phyloP scores from a whole-genome alignment of 2,888 invertebrate species.

The Rugalucina vietnamica region DNA sequence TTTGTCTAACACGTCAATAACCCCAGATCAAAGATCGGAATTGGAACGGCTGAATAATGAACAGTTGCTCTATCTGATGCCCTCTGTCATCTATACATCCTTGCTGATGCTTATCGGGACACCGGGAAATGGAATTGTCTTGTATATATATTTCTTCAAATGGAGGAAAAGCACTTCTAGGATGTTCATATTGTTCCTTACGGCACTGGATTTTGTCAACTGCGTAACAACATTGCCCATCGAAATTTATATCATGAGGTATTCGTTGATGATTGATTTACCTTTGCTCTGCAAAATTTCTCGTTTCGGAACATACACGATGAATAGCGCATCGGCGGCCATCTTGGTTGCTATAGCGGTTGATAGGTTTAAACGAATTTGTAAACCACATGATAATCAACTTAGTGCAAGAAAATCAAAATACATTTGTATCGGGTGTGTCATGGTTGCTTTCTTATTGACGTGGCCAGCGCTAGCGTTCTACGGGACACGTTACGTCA shows the following conservation, averaged over 20 bases:
- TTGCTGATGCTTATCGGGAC: constrained; percentile 67
- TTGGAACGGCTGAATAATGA: constrained; percentile 35
- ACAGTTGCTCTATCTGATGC: constrained; percentile 39
- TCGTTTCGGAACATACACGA: constrained; percentile 65
- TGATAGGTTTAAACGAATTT: constrained; percentile 72
- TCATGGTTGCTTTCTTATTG: constrained; percentile 50
- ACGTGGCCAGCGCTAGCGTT: constrained; percentile 70
- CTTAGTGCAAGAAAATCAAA: constrained; percentile 66
- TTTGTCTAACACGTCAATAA: neutral
- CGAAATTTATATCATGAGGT: constrained; percentile 66
- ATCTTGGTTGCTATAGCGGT: constrained; percentile 68
- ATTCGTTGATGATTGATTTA: constrained; percentile 59
- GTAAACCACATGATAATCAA: constrained; percentile 61
- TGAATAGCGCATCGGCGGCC: constrained; percentile 69
- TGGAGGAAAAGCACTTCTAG: constrained; percentile 68
- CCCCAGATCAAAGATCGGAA: neutral
- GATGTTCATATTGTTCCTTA: constrained; percentile 67
- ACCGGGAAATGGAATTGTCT: constrained; percentile 67
- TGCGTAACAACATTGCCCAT: constrained; percentile 68
- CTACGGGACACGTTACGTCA: constrained; percentile 66
- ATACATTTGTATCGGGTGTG: constrained; percentile 60
- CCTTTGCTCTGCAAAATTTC: constrained; percentile 66
- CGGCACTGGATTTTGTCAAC: constrained; percentile 66
- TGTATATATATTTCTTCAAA: constrained; percentile 68
- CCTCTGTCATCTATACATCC: constrained; percentile 63